These are phyloP conservation scores for Patella caerulea DNA, from an alignment of 2,888 invertebrate species.

Conservation along the genomic window DNA sequence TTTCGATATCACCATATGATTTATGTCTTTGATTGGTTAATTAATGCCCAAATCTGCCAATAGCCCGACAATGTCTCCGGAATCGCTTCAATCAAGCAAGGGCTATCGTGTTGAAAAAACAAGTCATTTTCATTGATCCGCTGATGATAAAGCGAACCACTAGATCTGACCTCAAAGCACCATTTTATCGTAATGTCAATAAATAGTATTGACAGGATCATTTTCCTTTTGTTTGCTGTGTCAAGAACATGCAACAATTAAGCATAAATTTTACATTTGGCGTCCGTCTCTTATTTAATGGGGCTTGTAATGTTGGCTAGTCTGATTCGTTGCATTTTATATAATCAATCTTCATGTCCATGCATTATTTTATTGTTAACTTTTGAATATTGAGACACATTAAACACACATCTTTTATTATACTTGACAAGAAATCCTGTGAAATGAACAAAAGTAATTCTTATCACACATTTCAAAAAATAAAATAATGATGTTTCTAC, in stretches of 20 bases:
- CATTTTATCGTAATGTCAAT: slow-evolving; percentile 1
- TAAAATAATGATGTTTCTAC: no score
- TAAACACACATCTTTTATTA: no score
- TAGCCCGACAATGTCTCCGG: background rate
- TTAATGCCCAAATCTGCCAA: background rate
- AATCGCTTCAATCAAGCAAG: background rate
- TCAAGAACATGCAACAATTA: slow-evolving; percentile 1
- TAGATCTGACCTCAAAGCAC: background rate
- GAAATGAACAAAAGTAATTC: no score
- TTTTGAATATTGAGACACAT: no score
- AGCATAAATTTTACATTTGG: background rate
- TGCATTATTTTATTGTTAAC: no score
- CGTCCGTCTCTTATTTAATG: no score
- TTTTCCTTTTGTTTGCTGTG: background rate
- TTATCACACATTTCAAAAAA: no score
- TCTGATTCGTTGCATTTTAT: no score
- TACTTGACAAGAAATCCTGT: no score
- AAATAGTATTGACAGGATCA: background rate
- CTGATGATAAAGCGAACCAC: background rate
- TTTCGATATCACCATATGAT: no score
- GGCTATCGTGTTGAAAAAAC: background rate
- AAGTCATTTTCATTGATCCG: slow-evolving; percentile 6
- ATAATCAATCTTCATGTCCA: no score
- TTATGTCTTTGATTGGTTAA: background rate
- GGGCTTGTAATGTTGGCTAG: no score